Conservation (phyloP, 2,888 invertebrate genomes). For the Carabus problematicus region DNA sequence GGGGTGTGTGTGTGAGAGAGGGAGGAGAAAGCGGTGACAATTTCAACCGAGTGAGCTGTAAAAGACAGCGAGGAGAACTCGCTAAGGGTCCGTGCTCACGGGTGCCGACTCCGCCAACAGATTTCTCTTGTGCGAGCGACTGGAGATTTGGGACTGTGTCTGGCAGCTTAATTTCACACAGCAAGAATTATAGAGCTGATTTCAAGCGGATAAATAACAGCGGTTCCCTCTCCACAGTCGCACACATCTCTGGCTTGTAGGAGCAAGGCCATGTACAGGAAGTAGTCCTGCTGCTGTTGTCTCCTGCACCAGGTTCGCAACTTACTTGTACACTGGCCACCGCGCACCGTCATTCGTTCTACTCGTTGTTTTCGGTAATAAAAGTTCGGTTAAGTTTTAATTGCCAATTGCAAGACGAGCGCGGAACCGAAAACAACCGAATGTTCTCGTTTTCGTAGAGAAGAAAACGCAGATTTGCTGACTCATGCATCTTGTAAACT, state of each 20-base stretch:
- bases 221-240: slow-evolving; percentile 10
- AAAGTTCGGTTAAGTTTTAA: too few relatives aligned
- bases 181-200: slow-evolving; percentile 44
- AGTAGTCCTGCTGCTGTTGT: not conserved
- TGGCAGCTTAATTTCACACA: slow-evolving; percentile 44
- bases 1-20: slow-evolving; percentile 1
- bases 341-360: too few relatives aligned
- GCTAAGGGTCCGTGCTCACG: slow-evolving; percentile 9
- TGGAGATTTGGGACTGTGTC: slow-evolving; percentile 39
- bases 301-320: not conserved
- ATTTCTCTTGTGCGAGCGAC: slow-evolving; percentile 31
- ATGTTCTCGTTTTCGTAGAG: too few relatives aligned
- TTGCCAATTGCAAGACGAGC: too few relatives aligned
- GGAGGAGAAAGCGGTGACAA: slow-evolving; percentile 32
- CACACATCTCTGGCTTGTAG: not conserved
- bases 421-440: too few relatives aligned
- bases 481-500: too few relatives aligned
- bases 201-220: slow-evolving; percentile 44
- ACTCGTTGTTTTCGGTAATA: too few relatives aligned
- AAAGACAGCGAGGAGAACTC: slow-evolving; percentile 36
- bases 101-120: slow-evolving; percentile 34
- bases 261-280: not conserved
- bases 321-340: not conserved
- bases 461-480: too few relatives aligned
- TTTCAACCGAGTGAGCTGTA: slow-evolving; percentile 41